A percentile compares a stretch with the other conserved stretches of the same genome.
Conservation (phyloP, 2,888 invertebrate genomes). For the Platycheirus albimanus region DNA sequence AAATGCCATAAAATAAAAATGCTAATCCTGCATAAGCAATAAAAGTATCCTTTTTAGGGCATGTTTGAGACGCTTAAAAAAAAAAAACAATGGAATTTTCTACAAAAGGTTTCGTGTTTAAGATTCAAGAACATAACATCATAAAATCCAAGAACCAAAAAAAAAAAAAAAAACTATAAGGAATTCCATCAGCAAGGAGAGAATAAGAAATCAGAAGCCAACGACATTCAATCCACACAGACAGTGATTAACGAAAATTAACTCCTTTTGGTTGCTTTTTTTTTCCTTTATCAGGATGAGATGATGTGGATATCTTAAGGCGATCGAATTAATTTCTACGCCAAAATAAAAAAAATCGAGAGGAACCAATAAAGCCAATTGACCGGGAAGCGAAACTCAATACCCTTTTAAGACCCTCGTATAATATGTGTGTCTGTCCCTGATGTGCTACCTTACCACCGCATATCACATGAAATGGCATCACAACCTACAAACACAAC, state of each 20-base stretch:
- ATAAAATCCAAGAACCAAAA: constrained; percentile 24
- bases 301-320: constrained; percentile 70
- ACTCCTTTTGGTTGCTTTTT: constrained; percentile 63
- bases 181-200: background rate
- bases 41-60: background rate
- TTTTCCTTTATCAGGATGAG: constrained; percentile 50
- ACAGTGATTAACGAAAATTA: constrained; percentile 74
- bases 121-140: constrained; percentile 46
- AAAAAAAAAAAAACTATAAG: constrained; percentile 4
- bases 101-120: constrained; percentile 30
- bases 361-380: constrained; percentile 54
- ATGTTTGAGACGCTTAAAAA: background rate
- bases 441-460: too few relatives aligned
- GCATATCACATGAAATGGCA: constrained; percentile 39
- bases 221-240: constrained; percentile 72
- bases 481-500: too few relatives aligned
- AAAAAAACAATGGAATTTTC: constrained; percentile 53
- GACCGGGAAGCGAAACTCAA: constrained; percentile 68
- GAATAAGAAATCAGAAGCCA: constrained; percentile 61
- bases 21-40: constrained; percentile 43
- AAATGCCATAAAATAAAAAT: constrained; percentile 50
- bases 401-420: constrained; percentile 50
- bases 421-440: background rate
- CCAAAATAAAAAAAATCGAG: constrained; percentile 32
- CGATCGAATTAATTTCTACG: constrained; percentile 70